Evolutionary conservation across 2,888 invertebrate species (phyloP).

Genomic region (Electrophaes corylata): DNA sequence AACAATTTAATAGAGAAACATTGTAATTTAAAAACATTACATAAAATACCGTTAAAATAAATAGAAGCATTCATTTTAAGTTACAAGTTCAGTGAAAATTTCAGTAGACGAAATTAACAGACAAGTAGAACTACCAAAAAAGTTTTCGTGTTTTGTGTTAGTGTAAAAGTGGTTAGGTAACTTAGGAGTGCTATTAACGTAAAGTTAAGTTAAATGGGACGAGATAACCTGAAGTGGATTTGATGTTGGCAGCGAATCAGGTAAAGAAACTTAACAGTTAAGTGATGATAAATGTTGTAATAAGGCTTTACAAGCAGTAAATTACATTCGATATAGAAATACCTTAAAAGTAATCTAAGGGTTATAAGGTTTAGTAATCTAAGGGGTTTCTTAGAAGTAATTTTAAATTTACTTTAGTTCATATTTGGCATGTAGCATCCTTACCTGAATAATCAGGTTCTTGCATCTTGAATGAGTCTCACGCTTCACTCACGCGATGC

Average conservation of each 20-base stretch:
- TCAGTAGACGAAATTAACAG: conserved; percentile 35
- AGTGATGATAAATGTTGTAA: conserved; percentile 48
- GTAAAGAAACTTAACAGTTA: conserved; percentile 71
- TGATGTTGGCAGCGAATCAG: conserved; percentile 72
- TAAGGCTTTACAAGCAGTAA: conserved; percentile 39
- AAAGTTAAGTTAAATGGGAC: conserved; percentile 61
- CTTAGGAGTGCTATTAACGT: conserved; percentile 54
- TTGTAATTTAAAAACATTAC: conserved; percentile 48
- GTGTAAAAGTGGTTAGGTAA: conserved; percentile 65
- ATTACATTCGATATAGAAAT: too few species aligned
- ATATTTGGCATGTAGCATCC: conserved; percentile 26
- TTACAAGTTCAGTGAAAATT: conserved; percentile 23
- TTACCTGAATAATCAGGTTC: conserved; percentile 28
- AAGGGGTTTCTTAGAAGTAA: not conserved
- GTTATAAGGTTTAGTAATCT: not conserved
- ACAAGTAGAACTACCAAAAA: conserved; percentile 45
- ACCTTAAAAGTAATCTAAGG: too few species aligned
- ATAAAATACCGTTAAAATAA: conserved; percentile 40
- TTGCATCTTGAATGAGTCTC: conserved; percentile 41
- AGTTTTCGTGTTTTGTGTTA: conserved; percentile 73
- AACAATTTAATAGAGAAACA: conserved; percentile 51
- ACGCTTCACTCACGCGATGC: conserved; percentile 59
- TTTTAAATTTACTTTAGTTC: not conserved
- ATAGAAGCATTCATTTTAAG: conserved; percentile 24
- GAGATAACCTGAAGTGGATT: conserved; percentile 64